Evolutionary conservation across 2,797 vertebrate species (phyloP).

Genomic region (Pitangus sulphuratus): DNA sequence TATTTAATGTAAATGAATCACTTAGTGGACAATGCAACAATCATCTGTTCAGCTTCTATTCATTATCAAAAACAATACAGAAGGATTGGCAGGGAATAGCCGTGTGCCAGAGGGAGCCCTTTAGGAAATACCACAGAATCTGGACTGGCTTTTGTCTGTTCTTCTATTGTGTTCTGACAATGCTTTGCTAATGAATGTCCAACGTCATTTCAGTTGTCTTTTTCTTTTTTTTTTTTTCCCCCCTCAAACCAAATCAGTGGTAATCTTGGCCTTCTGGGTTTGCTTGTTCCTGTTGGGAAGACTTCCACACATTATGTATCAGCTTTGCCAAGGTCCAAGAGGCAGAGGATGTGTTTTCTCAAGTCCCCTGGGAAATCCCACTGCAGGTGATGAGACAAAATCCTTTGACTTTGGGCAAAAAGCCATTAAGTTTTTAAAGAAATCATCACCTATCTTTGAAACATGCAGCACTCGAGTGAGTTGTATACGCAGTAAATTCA

Average conservation of each 20-base stretch:
- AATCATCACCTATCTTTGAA: not conserved
- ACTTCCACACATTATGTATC: not conserved
- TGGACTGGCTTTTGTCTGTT: constrained; percentile 52
- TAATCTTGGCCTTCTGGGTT: not conserved
- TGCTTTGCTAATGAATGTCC: constrained; percentile 44
- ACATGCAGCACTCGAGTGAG: not conserved
- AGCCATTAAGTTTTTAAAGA: not conserved
- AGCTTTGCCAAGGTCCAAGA: not conserved
- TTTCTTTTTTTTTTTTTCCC: not conserved
- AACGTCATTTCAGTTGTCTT: constrained; percentile 10
- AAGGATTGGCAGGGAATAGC: constrained; percentile 50
- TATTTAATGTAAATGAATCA: constrained; percentile 70
- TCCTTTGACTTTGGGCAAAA: not conserved
- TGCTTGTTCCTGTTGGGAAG: not conserved
- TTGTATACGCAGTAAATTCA: not conserved
- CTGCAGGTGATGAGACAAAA: not conserved
- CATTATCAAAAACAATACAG: constrained; percentile 69
- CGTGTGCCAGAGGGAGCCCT: constrained; percentile 52
- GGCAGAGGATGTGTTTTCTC: not conserved
- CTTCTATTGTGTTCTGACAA: constrained; percentile 65
- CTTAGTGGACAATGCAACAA: constrained; percentile 67
- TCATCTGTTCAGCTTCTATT: constrained; percentile 68
- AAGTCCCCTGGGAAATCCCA: not conserved
- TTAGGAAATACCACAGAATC: constrained; percentile 67
- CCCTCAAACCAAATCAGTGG: not conserved